Evolutionary conservation across 2,888 invertebrate species (phyloP).

Genomic region (Parnassius glacialis): DNA sequence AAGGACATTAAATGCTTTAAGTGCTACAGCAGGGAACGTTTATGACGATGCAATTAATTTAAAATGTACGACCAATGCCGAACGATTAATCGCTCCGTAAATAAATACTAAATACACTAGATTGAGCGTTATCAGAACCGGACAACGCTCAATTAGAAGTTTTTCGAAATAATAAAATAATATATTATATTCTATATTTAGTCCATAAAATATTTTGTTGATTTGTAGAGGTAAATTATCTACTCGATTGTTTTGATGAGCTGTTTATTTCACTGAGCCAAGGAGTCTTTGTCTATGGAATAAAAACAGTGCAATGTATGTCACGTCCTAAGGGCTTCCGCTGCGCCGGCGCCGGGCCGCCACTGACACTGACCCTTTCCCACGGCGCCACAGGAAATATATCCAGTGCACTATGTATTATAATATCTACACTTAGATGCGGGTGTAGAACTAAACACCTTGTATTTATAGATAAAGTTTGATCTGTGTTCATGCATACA

Average conservation of each 20-base stretch:
- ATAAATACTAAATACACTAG: conserved; percentile 29
- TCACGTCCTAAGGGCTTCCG: conserved; percentile 57
- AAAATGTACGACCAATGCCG: conserved; percentile 42
- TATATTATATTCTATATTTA: too few relatives aligned
- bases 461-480: too few relatives aligned
- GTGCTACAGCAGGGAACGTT: conserved; percentile 28
- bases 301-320: conserved; percentile 31
- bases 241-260: too few relatives aligned
- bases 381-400: conserved; percentile 42
- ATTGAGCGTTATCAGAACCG: neutral
- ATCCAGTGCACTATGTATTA: conserved; percentile 8
- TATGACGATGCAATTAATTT: conserved; percentile 50
- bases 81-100: conserved; percentile 29
- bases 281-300: neutral
- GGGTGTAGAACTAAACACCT: too few relatives aligned
- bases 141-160: too few relatives aligned
- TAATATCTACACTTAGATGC: neutral
- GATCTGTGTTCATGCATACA: too few relatives aligned
- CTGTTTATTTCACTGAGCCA: too few relatives aligned
- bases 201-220: too few relatives aligned
- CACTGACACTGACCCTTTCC: conserved; percentile 56
- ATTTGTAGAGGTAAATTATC: too few relatives aligned
- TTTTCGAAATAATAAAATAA: too few relatives aligned
- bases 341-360: conserved; percentile 49
- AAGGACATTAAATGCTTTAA: conserved; percentile 3